Evolutionary conservation across 1,140 invertebrate species (phyloP), one percentile per base, ranked within the genome.

Genomic region (Sitophilus oryzae): DNA sequence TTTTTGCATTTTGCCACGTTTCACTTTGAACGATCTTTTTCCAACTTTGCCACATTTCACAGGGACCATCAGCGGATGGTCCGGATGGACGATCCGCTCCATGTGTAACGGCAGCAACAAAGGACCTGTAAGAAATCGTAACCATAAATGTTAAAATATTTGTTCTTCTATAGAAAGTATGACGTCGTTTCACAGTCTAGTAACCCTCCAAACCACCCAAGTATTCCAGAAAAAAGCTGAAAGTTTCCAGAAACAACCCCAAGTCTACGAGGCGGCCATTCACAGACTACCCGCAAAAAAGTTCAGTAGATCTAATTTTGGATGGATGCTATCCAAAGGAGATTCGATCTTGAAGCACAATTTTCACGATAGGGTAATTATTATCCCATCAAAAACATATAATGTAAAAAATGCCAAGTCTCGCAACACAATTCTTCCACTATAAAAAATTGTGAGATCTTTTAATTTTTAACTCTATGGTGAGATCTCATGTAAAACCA

Each of bases 181-280:
- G 9, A 40, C 46, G 23, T 61, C 59, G 9, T 61, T 49, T 22
- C 52, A 61, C 20, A 58, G 50, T 21, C 37, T 58, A 16, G 52
- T 56, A 1, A 45, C 51, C 14, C 15, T 58, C 25, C 46, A 56
- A 47, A 37, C 46, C 19, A 52, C 53, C 3, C 55, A 56, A 14
- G 41, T 58, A 0, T 58, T 61, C 22, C 55, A 53, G 3, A 46
- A 60, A 16, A 61, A 58, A 37, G 51, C 56, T 10, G 55, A 58
- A 43, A 14, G 44, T 1, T 54, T 23, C 9, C 40, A 52, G 9
- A 57, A 22, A 47, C 35, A 21, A 14, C 23, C 41, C 5, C 44
- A 23, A 34, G 22, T 42, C 16, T 56, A 15, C 36, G 19, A 20
- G 9, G 49, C 49, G 3, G 19, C 30, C 6, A 15, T 9, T 15